Base-by-base conservation (phyloP, 35 echinoderm and acorn worm species). In the Apostichopus japonicus region DNA sequence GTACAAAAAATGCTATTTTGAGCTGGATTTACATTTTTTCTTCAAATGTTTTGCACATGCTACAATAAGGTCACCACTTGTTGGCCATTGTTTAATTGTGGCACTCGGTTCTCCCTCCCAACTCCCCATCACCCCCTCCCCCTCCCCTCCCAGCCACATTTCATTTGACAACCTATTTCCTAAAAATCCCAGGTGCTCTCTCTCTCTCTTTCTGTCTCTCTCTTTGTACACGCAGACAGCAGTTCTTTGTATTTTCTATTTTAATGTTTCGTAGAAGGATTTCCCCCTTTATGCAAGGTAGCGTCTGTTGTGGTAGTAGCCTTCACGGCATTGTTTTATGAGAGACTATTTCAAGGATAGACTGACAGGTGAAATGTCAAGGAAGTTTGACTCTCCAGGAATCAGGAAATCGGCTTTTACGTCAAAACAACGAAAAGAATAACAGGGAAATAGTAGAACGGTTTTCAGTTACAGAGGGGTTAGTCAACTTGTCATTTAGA, bases 311-410 rank as follows among this genome's bases (percentile, higher is more conserved):
- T 84, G 54, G 81, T 84, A 84, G 54, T 54, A 22, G 71, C 17
- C 6, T 15, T 75, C 7, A 23, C 71, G 17, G 71, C 71, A 75
- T 75, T 75, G 71, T 75, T 57, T 22, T 16, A 51, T 58, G 57
- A 58, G 19, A 61, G 57, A 61, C 13, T 10, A 61, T 0, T 61
- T 61, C 13, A 61, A 61, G 1, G 13, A 61, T n/a, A 4, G 19
- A 58, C 54, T 22, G 54, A 84, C 55, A 84, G 81, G 81, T 84
- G 81, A 59, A 84, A 84, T 58, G 81, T 84, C 81, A 84, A 23
- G 56, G 56, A 19, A 84, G 56, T 58, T 15, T 84, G 81, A 84
- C 81, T 53, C 21, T 19, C 54, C 14, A 83, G 52, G 17, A 55
- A 83, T 17, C 54, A 84, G 81, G 81, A 84, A 84, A 84, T 84